phyloP scores from a whole-genome alignment of 2,113 vertebrate genomes.

The Chaetops frenatus region DNA sequence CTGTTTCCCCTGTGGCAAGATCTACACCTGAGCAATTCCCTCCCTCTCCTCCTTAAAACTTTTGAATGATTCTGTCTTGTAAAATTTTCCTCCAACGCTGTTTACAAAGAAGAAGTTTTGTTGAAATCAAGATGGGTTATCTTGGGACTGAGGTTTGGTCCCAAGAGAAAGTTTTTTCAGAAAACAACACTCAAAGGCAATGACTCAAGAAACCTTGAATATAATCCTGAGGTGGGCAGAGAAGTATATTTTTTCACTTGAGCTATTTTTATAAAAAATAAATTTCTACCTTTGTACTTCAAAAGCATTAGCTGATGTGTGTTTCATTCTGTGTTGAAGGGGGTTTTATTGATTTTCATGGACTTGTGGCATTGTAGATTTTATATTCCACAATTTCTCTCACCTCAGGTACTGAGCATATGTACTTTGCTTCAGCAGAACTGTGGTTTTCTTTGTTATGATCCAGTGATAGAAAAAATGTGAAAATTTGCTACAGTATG shows the following conservation, averaged over 20 bases:
- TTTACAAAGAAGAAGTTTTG: not conserved
- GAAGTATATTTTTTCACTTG: not conserved
- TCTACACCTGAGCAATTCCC: not conserved
- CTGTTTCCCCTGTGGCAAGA: not conserved
- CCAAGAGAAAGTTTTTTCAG: not conserved
- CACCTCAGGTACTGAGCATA: not conserved
- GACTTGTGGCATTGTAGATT: not conserved
- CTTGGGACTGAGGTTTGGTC: not conserved
- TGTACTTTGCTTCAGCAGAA: not conserved
- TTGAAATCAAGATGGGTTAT: not conserved
- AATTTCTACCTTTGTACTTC: not conserved
- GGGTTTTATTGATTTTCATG: slow-evolving; percentile 3
- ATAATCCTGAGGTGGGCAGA: not conserved
- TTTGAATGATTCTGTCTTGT: not conserved
- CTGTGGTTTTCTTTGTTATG: slow-evolving; percentile 8
- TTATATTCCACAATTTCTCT: not conserved
- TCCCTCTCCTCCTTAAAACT: not conserved
- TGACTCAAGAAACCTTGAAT: not conserved
- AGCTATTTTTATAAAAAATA: not conserved
- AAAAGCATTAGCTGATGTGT: not conserved
- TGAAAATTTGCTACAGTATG: not conserved
- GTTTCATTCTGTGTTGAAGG: not conserved
- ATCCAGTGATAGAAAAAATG: not conserved
- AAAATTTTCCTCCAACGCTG: not conserved
- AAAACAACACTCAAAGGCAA: not conserved